Evolutionary conservation across 1,140 invertebrate species (phyloP).

Genomic region (Trichonephila inaurata): DNA sequence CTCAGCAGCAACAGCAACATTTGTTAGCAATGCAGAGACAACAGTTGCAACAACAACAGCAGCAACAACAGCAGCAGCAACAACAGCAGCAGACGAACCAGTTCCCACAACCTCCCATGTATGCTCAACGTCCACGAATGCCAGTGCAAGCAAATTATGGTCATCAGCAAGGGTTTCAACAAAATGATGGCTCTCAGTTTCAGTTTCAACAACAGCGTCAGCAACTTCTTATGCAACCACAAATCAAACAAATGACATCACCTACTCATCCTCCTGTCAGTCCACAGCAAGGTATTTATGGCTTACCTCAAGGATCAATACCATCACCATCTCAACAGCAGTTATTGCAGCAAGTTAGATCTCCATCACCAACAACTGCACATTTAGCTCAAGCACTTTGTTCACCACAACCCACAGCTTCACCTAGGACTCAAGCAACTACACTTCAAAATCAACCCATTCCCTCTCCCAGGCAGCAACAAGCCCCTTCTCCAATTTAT

Average conservation of each 20-base stretch:
- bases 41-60: slow-evolving; percentile 79
- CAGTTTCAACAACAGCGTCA: slow-evolving; percentile 74
- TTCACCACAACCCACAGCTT: slow-evolving; percentile 89
- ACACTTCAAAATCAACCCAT: slow-evolving; percentile 80
- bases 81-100: slow-evolving; percentile 81
- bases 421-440: slow-evolving; percentile 85
- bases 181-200: slow-evolving; percentile 60
- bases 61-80: slow-evolving; percentile 59
- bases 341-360: slow-evolving; percentile 88
- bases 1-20: slow-evolving; percentile 59
- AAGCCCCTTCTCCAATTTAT: slow-evolving; percentile 85
- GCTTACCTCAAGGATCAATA: slow-evolving; percentile 67
- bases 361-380: slow-evolving; percentile 86
- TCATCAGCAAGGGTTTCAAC: slow-evolving; percentile 73
- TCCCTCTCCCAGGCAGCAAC: slow-evolving; percentile 86
- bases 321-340: slow-evolving; percentile 85
- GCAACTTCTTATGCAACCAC: slow-evolving; percentile 63
- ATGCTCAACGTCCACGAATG: slow-evolving; percentile 71
- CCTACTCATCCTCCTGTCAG: slow-evolving; percentile 66
- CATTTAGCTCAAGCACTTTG: slow-evolving; percentile 79
- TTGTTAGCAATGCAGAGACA: slow-evolving; percentile 78
- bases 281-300: slow-evolving; percentile 77
- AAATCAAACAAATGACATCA: slow-evolving; percentile 76
- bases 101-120: slow-evolving; percentile 77
- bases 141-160: slow-evolving; percentile 55